Conservation (phyloP, 2,888 invertebrate genomes). For the Drosophila mulleri region DNA sequence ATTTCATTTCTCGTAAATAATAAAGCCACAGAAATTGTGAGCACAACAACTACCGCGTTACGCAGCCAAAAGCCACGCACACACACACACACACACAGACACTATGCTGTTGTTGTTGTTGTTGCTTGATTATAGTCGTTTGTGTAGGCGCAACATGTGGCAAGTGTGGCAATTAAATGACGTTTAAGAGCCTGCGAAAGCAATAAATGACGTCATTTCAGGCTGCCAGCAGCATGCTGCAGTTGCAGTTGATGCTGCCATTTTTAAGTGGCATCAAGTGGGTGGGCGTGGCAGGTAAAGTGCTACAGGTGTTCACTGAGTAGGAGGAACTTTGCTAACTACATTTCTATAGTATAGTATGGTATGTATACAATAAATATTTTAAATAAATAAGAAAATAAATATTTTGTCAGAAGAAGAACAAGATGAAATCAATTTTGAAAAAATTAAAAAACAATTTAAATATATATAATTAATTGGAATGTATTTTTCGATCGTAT, state of each 20-base stretch:
- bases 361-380: no score
- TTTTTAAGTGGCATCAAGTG: not conserved
- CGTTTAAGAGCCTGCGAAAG: conserved; percentile 27
- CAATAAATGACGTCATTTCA: conserved; percentile 18
- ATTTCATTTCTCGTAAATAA: conserved; percentile 25
- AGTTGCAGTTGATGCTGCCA: not conserved
- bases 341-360: no score
- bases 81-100: conserved; percentile 16
- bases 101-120: conserved; percentile 5
- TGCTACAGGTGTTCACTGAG: not conserved
- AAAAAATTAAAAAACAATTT: no score
- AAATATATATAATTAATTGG: no score
- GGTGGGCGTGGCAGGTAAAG: not conserved
- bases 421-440: no score
- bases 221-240: no score
- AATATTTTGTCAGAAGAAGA: no score
- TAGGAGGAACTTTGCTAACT: not conserved
- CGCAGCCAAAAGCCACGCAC: conserved; percentile 41
- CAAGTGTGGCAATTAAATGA: conserved; percentile 63
- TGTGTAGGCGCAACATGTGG: conserved; percentile 56
- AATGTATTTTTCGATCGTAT: no score
- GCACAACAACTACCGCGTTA: conserved; percentile 64
- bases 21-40: conserved; percentile 34
- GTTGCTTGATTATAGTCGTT: conserved; percentile 51
- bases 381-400: no score